Base-by-base conservation (phyloP, 2,888 invertebrate species). In the Heliconius ismenius region DNA sequence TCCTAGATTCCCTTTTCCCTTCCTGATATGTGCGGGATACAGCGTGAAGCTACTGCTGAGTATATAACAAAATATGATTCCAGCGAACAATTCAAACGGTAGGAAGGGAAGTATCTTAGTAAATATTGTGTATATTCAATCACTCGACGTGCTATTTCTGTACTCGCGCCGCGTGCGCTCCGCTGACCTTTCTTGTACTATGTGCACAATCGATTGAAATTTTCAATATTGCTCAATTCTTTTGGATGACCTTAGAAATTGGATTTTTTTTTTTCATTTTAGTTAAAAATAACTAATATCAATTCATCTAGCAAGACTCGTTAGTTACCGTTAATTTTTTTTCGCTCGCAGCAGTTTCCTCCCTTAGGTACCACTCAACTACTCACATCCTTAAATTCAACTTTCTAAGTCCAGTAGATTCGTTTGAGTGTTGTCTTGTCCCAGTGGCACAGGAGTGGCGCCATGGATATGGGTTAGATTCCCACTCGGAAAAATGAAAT, bases 91-190 rank as follows among this genome's bases (percentile, higher is more conserved):
- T 69, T 54, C 69, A 13, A 6, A 54, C 69, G 11, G 69, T 49
- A 36, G 68, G 68, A 74, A 74, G 68, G 62, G 68, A 43, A 18
- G 65, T 62, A 62, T 62, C 13, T 36, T 39, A 68, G 68, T 75
- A 75, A 75, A 69, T 75, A 75, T 75, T 69, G 62, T 60, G 64
- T 54, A 43, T 49, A 74, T 58, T 58, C 65, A 75, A 69, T 75
- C 75, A 69, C 49, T 58, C 60, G 58, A 18, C 49, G 62, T 4
- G 60, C 75, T 75, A 75, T 75, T 75, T 75, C 75, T 26, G 75
- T 69, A 36, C 60, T 32, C n/a, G 21, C 39, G 21, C 4, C n/a
- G 69, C 9, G 43, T 32, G 13, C 69, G 54, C 9, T 54, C 69
- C 32, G 15, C 49, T 70, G 28, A 58, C 54, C 69, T 70, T 32